Evolutionary conservation across 1,140 invertebrate genomes (phyloP), one percentile per base, ranked within the genome.

Genomic region (Dryas iulia): DNA sequence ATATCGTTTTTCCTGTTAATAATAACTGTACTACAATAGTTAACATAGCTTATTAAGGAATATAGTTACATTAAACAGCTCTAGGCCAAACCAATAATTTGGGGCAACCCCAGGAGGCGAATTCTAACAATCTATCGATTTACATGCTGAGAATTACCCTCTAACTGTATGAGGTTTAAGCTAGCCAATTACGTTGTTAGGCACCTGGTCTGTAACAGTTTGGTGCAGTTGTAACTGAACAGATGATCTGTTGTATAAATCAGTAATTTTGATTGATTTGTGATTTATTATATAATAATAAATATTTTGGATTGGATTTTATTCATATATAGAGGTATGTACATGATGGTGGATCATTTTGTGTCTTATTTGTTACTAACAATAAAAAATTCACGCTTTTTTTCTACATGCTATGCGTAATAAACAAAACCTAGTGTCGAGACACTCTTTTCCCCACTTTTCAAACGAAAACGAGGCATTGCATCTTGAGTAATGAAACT

Each of bases 41-140:
- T 74, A 81, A 83, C 72, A 78, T 72, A 72, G 84, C 83, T 88
- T 88, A 89, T 90, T 90, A 90, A 76, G 74, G 78, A 83, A 86
- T 86, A 78, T 78, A 82, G 84, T 87, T 79, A 84, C 84, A 78
- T 81, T 83, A 73, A 86, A 87, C 80, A 80, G 86, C 88, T 80
- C 70, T 71, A 69, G 80, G 86, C 69, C 75, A 81, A 89, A 84
- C 86, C 89, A 76, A 87, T 89, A 89, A 91, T 91, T 87, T 86
- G 66, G 79, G 82, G 76, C 64, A 61, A 72, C 82, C 83, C 81
- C 81, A 59, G 74, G 82, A 80, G 82, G 81, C 73, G 58, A 30
- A 83, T 83, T 80, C 74, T 70, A 76, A 81, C 71, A 73, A 81
- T 83, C 76, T 82, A 82, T 82, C 77, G 72, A 83, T 87, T 87